phyloP scores from a whole-genome alignment of 2,888 invertebrate species.

The Daptonema setosum region DNA sequence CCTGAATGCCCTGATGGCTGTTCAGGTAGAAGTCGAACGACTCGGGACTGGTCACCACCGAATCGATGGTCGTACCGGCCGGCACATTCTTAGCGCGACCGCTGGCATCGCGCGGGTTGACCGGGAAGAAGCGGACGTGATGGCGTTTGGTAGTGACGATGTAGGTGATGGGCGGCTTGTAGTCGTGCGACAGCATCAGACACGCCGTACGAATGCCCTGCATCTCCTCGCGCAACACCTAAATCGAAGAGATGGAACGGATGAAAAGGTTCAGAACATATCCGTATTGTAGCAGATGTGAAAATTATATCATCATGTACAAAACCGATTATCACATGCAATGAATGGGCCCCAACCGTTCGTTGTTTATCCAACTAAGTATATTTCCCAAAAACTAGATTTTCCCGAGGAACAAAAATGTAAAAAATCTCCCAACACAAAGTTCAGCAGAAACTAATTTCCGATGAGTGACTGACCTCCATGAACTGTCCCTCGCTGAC shows the following conservation, averaged over 20 bases:
- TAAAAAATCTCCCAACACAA: too few species aligned
- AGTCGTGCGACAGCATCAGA: slow-evolving; percentile 17
- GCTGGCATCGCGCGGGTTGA: slow-evolving; percentile 3
- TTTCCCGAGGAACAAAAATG: too few species aligned
- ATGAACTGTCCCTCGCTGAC: slow-evolving; percentile 24
- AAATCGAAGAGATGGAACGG: too few species aligned
- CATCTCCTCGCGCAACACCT: slow-evolving; percentile 19
- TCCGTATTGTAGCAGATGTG: too few species aligned
- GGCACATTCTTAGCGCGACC: slow-evolving; percentile 3
- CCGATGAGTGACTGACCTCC: too few species aligned
- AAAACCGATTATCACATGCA: too few species aligned
- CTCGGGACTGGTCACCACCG: slow-evolving; percentile 17
- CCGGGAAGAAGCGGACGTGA: slow-evolving; percentile 10
- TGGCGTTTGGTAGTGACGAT: slow-evolving; percentile 12
- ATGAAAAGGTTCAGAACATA: too few species aligned
- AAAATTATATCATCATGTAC: too few species aligned
- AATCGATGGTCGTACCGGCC: slow-evolving; percentile 13
- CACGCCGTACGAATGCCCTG: slow-evolving; percentile 22
- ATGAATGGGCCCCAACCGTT: too few species aligned
- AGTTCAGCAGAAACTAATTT: too few species aligned
- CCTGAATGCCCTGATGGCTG: slow-evolving; percentile 17
- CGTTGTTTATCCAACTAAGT: too few species aligned
- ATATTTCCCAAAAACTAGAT: too few species aligned
- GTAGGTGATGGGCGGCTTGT: slow-evolving; percentile 20
- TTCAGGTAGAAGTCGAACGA: slow-evolving; percentile 23